Percentiles rank a stretch among this genome's conserved stretches.
These are phyloP conservation scores for Pseudococcus jackbeardsleyi DNA, from an alignment of 2,888 invertebrate genomes.

Conservation along the genomic window DNA sequence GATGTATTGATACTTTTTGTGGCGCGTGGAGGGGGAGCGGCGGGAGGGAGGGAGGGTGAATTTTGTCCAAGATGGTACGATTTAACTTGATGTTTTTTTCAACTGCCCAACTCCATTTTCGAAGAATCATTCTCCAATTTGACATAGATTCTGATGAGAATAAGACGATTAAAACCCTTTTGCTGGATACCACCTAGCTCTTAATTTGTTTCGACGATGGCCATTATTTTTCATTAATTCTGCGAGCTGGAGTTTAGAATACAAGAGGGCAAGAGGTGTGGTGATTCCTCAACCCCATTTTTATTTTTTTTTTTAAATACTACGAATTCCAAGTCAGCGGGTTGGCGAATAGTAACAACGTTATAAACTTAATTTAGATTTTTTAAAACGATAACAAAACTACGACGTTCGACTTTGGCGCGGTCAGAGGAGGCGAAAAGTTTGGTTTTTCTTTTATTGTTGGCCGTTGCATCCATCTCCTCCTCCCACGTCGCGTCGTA, in stretches of 20 bases:
- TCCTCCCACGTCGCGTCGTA: not conserved
- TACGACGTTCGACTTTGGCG: not conserved
- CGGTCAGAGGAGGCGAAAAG: not conserved
- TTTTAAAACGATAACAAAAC: slow-evolving; percentile 38
- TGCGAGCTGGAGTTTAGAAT: not conserved
- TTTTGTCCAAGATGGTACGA: too few species aligned
- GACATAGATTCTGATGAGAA: too few species aligned
- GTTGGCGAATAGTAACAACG: slow-evolving; percentile 9
- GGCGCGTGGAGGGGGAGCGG: too few species aligned
- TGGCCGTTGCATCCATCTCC: not conserved
- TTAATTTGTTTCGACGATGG: not conserved
- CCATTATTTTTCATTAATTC: not conserved
- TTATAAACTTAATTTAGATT: slow-evolving; percentile 41
- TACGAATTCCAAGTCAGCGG: not conserved
- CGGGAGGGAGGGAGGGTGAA: too few species aligned
- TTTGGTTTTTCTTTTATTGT: slow-evolving; percentile 1
- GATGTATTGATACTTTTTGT: too few species aligned
- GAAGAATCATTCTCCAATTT: too few species aligned
- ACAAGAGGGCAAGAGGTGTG: not conserved
- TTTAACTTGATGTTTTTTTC: too few species aligned
- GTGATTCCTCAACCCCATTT: not conserved
- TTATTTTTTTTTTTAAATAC: not conserved
- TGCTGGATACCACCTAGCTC: not conserved
- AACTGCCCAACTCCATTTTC: too few species aligned
- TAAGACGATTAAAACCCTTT: not conserved